Percentiles rank a stretch among this genome's conserved stretches.
These are phyloP conservation scores for Drosophila pachea DNA, from an alignment of 1,140 invertebrate species.

Conservation along the genomic window DNA sequence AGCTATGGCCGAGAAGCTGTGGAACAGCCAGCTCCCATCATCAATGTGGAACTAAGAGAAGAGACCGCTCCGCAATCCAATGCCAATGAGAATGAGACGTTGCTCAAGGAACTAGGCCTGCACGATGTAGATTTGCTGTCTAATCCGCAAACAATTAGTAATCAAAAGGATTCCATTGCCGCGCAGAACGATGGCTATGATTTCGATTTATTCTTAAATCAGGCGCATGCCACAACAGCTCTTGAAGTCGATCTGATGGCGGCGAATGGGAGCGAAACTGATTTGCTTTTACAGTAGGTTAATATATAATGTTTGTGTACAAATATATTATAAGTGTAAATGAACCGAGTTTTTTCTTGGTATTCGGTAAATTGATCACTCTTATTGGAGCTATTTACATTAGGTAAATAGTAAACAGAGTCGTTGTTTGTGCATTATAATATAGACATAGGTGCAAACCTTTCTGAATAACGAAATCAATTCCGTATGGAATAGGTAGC, in stretches of 20 bases:
- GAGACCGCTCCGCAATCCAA: background rate
- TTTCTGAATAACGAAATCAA: too few species aligned
- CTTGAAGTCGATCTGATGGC: constrained; percentile 72
- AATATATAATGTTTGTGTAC: constrained; percentile 18
- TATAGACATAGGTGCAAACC: too few species aligned
- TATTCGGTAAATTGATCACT: too few species aligned
- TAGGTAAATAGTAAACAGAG: too few species aligned
- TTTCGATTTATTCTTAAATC: constrained; percentile 73
- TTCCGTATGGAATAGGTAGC: too few species aligned
- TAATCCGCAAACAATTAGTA: constrained; percentile 70
- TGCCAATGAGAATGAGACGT: constrained; percentile 52
- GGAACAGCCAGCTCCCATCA: constrained; percentile 65
- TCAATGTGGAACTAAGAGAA: constrained; percentile 53
- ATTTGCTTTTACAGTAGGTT: constrained; percentile 64
- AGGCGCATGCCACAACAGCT: constrained; percentile 51
- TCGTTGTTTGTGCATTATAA: too few species aligned
- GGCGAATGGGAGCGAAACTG: constrained; percentile 67
- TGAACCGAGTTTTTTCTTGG: constrained; percentile 3
- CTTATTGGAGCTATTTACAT: too few species aligned
- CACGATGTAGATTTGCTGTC: constrained; percentile 68
- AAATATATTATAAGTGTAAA: constrained; percentile 32
- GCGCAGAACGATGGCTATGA: constrained; percentile 71
- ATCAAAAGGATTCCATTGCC: constrained; percentile 64
- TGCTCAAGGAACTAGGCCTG: constrained; percentile 71
- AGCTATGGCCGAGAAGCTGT: constrained; percentile 67